phyloP scores from a whole-genome alignment of 2,113 vertebrate genomes.

The Melierax canorus region DNA sequence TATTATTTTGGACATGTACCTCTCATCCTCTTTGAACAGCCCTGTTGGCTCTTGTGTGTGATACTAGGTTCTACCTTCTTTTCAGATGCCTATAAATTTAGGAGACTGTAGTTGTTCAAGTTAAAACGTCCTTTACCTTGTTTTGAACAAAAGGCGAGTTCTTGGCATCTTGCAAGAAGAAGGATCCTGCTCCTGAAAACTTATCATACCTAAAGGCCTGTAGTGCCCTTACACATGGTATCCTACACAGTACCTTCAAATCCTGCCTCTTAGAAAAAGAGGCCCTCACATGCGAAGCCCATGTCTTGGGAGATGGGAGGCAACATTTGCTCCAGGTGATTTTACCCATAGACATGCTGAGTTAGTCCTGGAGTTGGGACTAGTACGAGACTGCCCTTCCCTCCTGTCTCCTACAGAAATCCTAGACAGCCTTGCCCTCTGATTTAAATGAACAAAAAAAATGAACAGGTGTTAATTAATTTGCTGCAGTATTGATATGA shows the following conservation, averaged over 20 bases:
- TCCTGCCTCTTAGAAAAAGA: neutral
- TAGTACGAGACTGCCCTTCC: neutral
- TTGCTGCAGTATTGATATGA: constrained; percentile 31
- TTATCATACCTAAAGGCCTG: neutral
- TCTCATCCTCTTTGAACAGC: neutral
- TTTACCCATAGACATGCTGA: neutral
- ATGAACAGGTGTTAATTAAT: constrained; percentile 42
- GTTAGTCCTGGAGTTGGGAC: neutral
- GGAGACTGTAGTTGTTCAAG: neutral
- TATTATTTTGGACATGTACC: neutral
- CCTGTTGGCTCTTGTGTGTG: neutral
- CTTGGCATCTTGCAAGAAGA: neutral
- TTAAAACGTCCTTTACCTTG: neutral
- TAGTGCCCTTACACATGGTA: rapidly evolving
- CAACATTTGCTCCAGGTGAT: neutral
- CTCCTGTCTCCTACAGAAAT: neutral
- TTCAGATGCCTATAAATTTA: neutral
- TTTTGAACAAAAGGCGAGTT: neutral
- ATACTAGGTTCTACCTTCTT: neutral
- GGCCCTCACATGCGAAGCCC: neutral
- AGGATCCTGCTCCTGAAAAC: neutral
- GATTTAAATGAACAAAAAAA: constrained; percentile 7
- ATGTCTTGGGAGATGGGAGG: neutral
- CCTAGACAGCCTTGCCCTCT: neutral
- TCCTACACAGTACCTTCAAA: neutral